Evolutionary conservation across 2,888 invertebrate genomes (phyloP).

Genomic region (Campopleginae sp.): DNA sequence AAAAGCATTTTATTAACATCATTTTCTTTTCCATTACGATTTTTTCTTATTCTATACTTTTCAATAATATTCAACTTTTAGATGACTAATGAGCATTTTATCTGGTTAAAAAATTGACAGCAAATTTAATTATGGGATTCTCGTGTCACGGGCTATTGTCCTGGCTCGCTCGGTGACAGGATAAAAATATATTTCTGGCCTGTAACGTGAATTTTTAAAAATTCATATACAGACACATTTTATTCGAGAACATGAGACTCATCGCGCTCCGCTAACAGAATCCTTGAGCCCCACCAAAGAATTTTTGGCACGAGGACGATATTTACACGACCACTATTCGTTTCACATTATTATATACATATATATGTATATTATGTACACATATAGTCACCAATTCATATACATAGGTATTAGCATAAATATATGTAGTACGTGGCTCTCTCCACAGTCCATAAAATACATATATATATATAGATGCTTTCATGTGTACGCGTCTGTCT

Average conservation of each 20-base stretch:
- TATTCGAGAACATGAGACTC: conserved; percentile 13
- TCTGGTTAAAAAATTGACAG: not conserved
- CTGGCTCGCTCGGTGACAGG: conserved; percentile 6
- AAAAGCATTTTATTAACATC: not conserved
- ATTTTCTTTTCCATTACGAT: not conserved
- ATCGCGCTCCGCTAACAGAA: conserved; percentile 72
- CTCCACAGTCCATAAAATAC: not conserved
- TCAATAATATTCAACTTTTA: not conserved
- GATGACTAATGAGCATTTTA: not conserved
- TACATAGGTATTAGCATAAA: not conserved
- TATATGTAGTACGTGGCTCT: conserved; percentile 1
- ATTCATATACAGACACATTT: conserved; percentile 21
- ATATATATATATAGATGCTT: not conserved
- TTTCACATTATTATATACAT: conserved; percentile 63
- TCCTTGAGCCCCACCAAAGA: conserved; percentile 78
- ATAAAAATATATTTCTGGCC: not conserved
- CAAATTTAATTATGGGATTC: conserved; percentile 49
- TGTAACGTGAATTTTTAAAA: not conserved
- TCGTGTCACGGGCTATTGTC: conserved; percentile 50
- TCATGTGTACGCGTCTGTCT: not conserved
- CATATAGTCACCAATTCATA: not conserved
- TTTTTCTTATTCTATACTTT: not conserved
- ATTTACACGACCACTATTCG: conserved; percentile 70
- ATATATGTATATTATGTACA: conserved; percentile 38
- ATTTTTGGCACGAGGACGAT: conserved; percentile 82